Base-by-base conservation (phyloP, 2,888 invertebrate genomes). In the Hecatera dysodea region DNA sequence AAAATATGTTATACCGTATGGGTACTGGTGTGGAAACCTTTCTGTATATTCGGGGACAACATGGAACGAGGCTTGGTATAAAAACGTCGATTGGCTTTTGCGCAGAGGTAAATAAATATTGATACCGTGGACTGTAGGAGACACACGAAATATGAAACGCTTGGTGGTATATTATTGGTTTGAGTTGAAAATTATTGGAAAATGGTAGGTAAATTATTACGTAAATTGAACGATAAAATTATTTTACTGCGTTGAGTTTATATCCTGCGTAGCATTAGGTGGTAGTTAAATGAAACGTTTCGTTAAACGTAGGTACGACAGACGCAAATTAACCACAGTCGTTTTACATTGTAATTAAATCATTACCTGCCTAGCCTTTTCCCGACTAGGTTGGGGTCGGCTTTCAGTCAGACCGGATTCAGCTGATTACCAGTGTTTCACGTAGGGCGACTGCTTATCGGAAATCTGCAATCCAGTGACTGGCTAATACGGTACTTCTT, bases 1-100 rank as follows among this genome's bases (percentile, higher is more conserved):
- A 78, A 80, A n/a, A 83, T 79, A 77, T 70, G 76, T 79, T 67
- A 79, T 73, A 55, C 48, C 68, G 53, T 39, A 66, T 76, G 76
- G 67, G 64, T 63, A 70, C 62, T 67, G 82, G 57, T 27, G 72
- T 64, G 73, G 72, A 83, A 80, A 80, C 75, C 80, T 78, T 67
- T 29, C 69, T 83, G 63, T 79, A 76, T 84, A 73, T 70, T 56
- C 27, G 57, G 60, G 48, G 65, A 66, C 68, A 74, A 72, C 72
- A 73, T 63, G 55, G 61, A 65, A 29, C 59, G 67, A 57, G 48
- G 17, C 11, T 44, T 44, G 64, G 15, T 70, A 84, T 72, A 62
- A 78, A 72, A 77, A 67, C 24, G 59, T 33, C 59, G 66, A 75
- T 76, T 72, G 74, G 72, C 29, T 81, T n/a, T 80, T 73, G 52